Conservation (phyloP, 2,113 vertebrate species). For the Dicaeum eximium region DNA sequence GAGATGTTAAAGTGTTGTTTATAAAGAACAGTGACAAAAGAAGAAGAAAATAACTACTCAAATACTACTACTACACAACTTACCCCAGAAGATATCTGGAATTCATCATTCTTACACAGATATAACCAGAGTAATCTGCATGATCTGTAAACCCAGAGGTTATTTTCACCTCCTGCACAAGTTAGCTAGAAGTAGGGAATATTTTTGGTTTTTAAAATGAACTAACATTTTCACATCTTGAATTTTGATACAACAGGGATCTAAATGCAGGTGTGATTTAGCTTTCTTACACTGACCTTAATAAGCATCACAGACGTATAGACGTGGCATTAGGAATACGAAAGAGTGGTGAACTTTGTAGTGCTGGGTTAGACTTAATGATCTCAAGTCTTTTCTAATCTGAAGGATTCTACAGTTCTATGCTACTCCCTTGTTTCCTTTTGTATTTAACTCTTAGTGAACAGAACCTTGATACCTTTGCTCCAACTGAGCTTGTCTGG, state of each 20-base stretch:
- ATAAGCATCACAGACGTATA: neutral
- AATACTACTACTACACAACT: neutral
- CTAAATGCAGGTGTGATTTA: neutral
- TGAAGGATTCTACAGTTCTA: neutral
- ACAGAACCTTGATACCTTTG: neutral
- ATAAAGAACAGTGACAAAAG: neutral
- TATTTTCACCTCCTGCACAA: neutral
- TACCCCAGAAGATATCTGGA: neutral
- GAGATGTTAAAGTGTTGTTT: neutral
- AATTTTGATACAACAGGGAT: neutral
- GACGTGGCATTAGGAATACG: no score
- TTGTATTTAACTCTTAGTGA: neutral
- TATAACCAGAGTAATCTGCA: neutral
- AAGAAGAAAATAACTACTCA: neutral
- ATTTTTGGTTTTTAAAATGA: neutral
- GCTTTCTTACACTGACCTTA: neutral
- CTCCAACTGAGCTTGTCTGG: neutral
- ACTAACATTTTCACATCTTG: neutral
- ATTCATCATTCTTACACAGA: neutral
- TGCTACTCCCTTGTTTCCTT: neutral
- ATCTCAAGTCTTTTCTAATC: neutral
- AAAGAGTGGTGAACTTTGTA: neutral
- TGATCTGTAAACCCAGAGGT: neutral
- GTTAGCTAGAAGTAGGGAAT: neutral
- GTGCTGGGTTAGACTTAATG: neutral